Base-by-base conservation (phyloP, 1,140 invertebrate genomes). In the Arctopsyche grandis region DNA sequence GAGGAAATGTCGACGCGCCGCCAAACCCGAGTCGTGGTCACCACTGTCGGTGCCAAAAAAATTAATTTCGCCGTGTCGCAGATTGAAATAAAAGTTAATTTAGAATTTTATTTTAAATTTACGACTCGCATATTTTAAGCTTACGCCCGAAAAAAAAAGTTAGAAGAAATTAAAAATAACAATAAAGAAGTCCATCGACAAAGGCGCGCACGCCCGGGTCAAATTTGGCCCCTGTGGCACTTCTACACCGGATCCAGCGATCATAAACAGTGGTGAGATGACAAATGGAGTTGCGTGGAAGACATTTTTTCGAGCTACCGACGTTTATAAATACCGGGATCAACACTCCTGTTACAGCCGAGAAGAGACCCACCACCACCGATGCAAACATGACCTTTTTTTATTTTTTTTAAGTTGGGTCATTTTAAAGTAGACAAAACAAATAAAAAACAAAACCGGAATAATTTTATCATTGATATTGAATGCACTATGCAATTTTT, bases 261-360 rank as follows among this genome's bases (percentile, higher is more conserved):
- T 78, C 76, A 29, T 70, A 78, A 78, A 78, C 76, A 52, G 76
- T 78, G 76, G 43, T 46, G 76, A 78, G 58, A 78, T 70, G 76
- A 78, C 63, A 78, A 78, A 78, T 70, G 76, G 76, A 26, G 29
- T 52, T 48, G 76, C 60, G 44, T 48, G 71, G 71, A 74, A 69
- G 66, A 69, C 76, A 78, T 78, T 78, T 78, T 78, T 78, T 70
- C 60, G 21, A 38, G 76, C 76, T 78, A 78, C 76, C 76, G 75
- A 71, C 69, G 69, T 71, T 74, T 74, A 74, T 74, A 74, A 74
- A 74, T 74, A 74, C 71, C 48, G 48, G 48, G 71, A 74, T 74
- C 71, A 56, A 74, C 71, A 52, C 71, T 74, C 29, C 38, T 46
- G 69, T 71, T 46, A 48, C 9, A 1, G 19, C 38, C 69, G 38